Percentiles rank a stretch among this genome's conserved stretches.
These are phyloP conservation scores for Trissonchulus latispiculum DNA, from an alignment of 2,888 invertebrate genomes.

Conservation along the genomic window DNA sequence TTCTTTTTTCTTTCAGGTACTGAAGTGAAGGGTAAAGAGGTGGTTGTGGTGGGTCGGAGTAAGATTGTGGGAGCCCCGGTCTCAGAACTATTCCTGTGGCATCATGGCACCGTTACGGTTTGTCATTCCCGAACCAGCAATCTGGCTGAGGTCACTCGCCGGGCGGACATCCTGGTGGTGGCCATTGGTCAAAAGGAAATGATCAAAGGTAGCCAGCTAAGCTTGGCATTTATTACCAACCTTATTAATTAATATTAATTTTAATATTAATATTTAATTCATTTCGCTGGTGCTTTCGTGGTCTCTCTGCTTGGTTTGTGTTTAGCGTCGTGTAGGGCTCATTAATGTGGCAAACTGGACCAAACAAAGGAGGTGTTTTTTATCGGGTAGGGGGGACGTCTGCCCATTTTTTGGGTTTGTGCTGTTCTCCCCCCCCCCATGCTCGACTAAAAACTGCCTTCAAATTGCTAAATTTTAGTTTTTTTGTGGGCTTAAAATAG, in stretches of 20 bases:
- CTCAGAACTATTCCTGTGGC: conserved; percentile 85
- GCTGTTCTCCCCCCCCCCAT: no score
- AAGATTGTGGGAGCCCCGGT: conserved; percentile 96
- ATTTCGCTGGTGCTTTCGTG: not conserved
- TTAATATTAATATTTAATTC: no score
- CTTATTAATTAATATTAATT: not conserved
- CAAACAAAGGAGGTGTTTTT: no score
- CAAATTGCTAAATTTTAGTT: no score
- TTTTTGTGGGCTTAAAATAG: no score
- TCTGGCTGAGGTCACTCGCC: conserved; percentile 35
- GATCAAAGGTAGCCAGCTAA: conserved; percentile 61
- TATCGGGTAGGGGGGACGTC: no score
- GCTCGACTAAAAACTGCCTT: no score
- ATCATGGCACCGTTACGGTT: conserved; percentile 88
- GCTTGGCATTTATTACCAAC: no score
- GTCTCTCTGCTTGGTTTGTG: not conserved
- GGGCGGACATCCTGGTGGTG: conserved; percentile 90
- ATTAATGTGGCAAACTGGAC: no score
- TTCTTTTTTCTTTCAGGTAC: conserved; percentile 59
- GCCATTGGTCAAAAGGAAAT: conserved; percentile 80
- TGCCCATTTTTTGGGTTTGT: no score
- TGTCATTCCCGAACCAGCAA: conserved; percentile 79
- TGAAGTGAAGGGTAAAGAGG: conserved; percentile 66
- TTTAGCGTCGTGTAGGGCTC: no score
- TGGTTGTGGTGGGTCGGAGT: conserved; percentile 88